Base-by-base conservation (phyloP, 2,888 invertebrate genomes). In the Ornithoptera priamus region DNA sequence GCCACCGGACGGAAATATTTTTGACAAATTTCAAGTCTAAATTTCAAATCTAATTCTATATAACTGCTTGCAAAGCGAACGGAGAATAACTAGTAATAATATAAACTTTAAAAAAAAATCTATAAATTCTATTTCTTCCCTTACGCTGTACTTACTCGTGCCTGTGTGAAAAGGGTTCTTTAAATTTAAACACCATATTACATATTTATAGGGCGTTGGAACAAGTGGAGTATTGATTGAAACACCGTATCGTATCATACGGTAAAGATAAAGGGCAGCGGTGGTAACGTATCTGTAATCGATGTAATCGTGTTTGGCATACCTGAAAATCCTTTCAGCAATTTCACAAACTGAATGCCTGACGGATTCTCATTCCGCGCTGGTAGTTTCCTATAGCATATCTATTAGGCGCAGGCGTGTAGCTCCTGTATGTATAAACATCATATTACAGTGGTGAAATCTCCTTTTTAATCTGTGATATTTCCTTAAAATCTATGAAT, bases 221-320 rank as follows among this genome's bases (percentile, higher is more conserved):
- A 56, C 67, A 62, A 65, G 62, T 42, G 61, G 64, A 22, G 58
- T 76, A 76, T 77, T 76, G 75, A 77, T 77, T 75, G 70, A 68
- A 75, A 73, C 72, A 68, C 62, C 70, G 70, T 74, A 74, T 67
- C 68, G 60, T 72, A 73, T 72, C 72, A 72, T 30, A 50, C 65
- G 70, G 58, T 56, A 75, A 72, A 77, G 75, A 75, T 67, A 74
- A 74, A 70, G 36, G 71, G 72, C 72, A 71, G 67, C 71, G 61
- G 62, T 67, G 42, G 71, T 69, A 65, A 72, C 71, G 58, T 72
- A 71, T 67, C 67, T 60, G 20, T 75, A 72, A 72, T 71, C 72
- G 68, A 70, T 58, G 67, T 72, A 57, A 58, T 68, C 58, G 60
- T 61, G 61, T 62, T 39, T 12, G 12, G 30, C 50, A 30, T 57